Base-by-base conservation (phyloP, 2,888 invertebrate genomes). In the Euplagia quadripunctaria region DNA sequence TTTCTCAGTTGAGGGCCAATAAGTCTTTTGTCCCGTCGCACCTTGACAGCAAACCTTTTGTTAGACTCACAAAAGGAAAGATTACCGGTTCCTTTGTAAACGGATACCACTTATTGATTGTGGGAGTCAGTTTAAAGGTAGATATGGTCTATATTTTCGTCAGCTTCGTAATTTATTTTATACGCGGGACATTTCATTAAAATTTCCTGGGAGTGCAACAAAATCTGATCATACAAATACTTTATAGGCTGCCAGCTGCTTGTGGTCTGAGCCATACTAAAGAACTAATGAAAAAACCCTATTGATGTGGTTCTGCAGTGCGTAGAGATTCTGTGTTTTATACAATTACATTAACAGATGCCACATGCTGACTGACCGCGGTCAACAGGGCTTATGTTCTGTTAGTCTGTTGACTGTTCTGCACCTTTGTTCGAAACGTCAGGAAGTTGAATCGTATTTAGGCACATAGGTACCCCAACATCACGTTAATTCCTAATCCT, bases 41-140 rank as follows among this genome's bases (percentile, higher is more conserved):
- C 94, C 94, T 94, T 94, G 91, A 89, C 86, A 80, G 78, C 72
- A 81, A 81, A 71, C 65, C 86, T 83, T 88, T 93, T 93, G 93
- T 92, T 84, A 73, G 73, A 76, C 75, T 75, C 77, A 87, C 87
- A 89, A 88, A 88, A 85, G 85, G 80, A 76, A 84, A 90, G 90
- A 90, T 92, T 91, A 91, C 89, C 88, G 91, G 88, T 85, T 85
- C 86, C 87, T 90, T 92, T 92, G 90, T 90, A 88, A 91, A 85
- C 76, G 84, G 90, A 93, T 90, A 90, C 89, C 85, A 82, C 82
- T 85, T 79, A 72, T 82, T 82, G 83, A 83, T 85, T 86, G 86
- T 88, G 87, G 89, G 88, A 91, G 89, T 91, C 86, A 83, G 78
- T 79, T 82, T 87, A 84, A 31, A 31, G 31, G 31, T 79, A 82